Conservation (phyloP, 2,888 invertebrate genomes). For the Lasioglossum pauxillum region DNA sequence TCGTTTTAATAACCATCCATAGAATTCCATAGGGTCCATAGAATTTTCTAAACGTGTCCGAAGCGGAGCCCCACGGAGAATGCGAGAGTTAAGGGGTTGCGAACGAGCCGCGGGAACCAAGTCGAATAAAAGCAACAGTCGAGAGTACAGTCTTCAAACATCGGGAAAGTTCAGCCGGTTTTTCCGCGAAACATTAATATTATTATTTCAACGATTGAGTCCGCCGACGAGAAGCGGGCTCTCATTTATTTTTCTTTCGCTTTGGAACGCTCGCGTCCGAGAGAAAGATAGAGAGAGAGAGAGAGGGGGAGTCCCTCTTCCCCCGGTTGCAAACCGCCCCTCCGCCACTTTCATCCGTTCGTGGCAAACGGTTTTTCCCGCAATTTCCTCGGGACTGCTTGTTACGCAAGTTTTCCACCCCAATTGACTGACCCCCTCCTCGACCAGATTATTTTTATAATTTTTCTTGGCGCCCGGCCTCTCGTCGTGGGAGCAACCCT, state of each 20-base stretch:
- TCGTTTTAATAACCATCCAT: not conserved
- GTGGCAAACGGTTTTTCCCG: conserved; percentile 78
- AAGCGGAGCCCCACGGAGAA: not conserved
- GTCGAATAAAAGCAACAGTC: conserved; percentile 24
- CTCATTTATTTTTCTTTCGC: conserved; percentile 77
- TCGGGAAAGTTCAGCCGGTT: conserved; percentile 33
- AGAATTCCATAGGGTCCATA: not conserved
- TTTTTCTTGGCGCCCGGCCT: conserved; percentile 78
- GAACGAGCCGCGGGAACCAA: not conserved
- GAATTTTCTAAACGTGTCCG: not conserved
- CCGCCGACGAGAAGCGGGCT: conserved; percentile 56
- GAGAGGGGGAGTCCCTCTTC: not conserved
- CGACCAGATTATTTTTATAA: conserved; percentile 82
- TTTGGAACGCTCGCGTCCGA: conserved; percentile 47
- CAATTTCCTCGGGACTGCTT: conserved; percentile 80
- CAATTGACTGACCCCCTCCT: conserved; percentile 80
- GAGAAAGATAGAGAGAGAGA: not conserved
- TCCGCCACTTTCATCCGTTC: conserved; percentile 69
- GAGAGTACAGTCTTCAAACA: conserved; percentile 37
- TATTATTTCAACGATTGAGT: conserved; percentile 72
- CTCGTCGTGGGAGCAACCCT: conserved; percentile 75
- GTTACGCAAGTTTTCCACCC: conserved; percentile 82
- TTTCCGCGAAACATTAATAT: conserved; percentile 64
- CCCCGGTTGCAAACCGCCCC: conserved; percentile 45
- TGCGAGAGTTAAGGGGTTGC: not conserved